Evolutionary conservation across 2,113 vertebrate species (phyloP).

Genomic region (Anolis carolinensis): DNA sequence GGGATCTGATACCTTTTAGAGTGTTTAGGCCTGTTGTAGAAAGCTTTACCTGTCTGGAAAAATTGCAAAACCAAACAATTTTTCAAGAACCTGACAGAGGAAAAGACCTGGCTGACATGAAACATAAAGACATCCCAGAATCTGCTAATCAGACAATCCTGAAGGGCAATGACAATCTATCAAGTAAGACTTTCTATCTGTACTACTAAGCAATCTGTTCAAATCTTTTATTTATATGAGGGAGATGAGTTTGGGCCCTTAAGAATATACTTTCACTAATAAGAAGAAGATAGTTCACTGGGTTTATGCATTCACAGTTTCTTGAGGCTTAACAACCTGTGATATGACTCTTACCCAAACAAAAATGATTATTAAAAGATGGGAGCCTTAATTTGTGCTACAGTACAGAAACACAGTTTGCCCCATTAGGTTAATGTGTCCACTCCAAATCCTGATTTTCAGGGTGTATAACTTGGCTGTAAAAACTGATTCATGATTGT

Average conservation of each 20-base stretch:
- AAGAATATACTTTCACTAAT: not conserved
- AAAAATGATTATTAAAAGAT: not conserved
- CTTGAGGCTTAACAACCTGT: conserved; percentile 23
- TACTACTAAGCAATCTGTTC: not conserved
- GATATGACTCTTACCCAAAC: conserved; percentile 11
- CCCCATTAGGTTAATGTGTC: conserved; percentile 32
- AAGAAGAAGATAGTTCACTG: not conserved
- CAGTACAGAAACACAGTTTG: conserved; percentile 26
- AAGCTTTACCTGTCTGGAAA: not conserved
- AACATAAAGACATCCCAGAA: not conserved
- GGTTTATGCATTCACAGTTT: not conserved
- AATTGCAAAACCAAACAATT: not conserved
- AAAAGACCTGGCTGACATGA: not conserved
- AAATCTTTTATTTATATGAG: conserved; percentile 6
- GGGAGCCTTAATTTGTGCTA: conserved; percentile 14
- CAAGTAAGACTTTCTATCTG: not conserved
- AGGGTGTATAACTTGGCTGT: conserved; percentile 23
- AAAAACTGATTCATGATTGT: conserved; percentile 48
- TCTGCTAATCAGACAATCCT: not conserved
- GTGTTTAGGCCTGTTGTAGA: not conserved
- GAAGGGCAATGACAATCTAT: not conserved
- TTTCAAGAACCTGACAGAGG: not conserved
- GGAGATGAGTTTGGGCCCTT: not conserved
- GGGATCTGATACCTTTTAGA: not conserved
- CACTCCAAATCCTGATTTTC: conserved; percentile 42